Base-by-base conservation (phyloP, 1,140 invertebrate species). In the Bombus cullumanus region DNA sequence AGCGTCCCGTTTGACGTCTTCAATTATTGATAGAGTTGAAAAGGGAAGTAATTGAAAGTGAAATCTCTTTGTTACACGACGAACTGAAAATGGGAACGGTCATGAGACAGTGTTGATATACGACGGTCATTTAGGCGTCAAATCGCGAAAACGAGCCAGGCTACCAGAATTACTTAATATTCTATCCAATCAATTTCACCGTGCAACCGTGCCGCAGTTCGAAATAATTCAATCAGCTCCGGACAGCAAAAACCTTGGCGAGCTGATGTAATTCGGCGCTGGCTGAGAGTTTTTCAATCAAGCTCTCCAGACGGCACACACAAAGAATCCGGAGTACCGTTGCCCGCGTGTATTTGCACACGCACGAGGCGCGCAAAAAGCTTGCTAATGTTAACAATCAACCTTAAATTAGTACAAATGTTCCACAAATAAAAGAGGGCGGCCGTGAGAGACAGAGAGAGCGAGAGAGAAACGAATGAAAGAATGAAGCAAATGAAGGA, bases 341-440 rank as follows among this genome's bases (percentile, higher is more conserved):
- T 78, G n/a, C 2, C 28, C 62, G 31, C 2, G 9, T 68, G 64
- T 34, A 31, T 25, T n/a, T 68, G 66, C 15, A 34, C 47, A 4
- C 25, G 62, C 66, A 31, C 41, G 9, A 12, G 31, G 15, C 15
- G 13, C 2, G 31, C 43, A 77, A 79, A n/a, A 84, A 71, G 22
- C 28, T 12, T 34, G 8, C n/a, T 41, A 84, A 78, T 28, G 47
- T 69, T 53, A 57, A 57, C 75, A 66, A 37, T 71, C 37, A 59
- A 9, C 53, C 64, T 28, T 78, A 75, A 82, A 76, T 83, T 76
- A 79, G 53, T 43, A 25, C 37, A 37, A 79, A 72, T 41, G 75
- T 71, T 25, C 5, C n/a, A 13, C 43, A 37, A 79, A 79, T 71
- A 79, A 79, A 31, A 53, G n/a, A 37, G 25, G 5, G 22, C 22